phyloP scores from a whole-genome alignment of 2,888 invertebrate genomes.

The Rhagium mordax region DNA sequence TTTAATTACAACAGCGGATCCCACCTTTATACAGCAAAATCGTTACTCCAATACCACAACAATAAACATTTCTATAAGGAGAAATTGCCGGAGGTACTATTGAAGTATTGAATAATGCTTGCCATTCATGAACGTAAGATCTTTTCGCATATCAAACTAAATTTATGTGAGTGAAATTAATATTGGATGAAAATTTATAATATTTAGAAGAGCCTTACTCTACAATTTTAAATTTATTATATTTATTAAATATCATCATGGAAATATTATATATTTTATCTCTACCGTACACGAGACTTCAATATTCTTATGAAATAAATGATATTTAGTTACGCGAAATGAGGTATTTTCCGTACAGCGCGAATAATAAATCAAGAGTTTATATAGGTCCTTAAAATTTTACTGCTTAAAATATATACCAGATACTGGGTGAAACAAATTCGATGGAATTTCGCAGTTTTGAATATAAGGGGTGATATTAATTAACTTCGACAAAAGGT shows the following conservation, averaged over 20 bases:
- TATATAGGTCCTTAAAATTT: no score
- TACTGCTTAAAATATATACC: no score
- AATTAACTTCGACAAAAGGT: no score
- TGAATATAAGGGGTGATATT: no score
- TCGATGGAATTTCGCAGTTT: no score
- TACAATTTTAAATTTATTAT: conserved; percentile 11
- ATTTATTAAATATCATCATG: background rate
- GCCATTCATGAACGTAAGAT: conserved; percentile 3
- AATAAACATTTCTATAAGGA: conserved; percentile 32
- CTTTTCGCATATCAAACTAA: background rate
- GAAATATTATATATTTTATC: background rate
- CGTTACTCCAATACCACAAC: conserved; percentile 34
- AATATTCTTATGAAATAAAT: background rate
- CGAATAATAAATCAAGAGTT: no score
- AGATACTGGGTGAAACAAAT: no score
- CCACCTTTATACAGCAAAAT: conserved; percentile 35
- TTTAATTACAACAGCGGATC: conserved; percentile 55
- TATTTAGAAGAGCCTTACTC: background rate
- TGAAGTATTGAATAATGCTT: conserved; percentile 22
- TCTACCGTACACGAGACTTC: background rate
- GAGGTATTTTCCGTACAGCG: background rate
- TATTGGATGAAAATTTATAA: conserved; percentile 1
- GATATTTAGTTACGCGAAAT: background rate
- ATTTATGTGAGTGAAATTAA: conserved; percentile 10
- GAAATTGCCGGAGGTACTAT: conserved; percentile 21